phyloP scores from a whole-genome alignment of 2,113 vertebrate genomes.

The Dipodomys spectabilis region DNA sequence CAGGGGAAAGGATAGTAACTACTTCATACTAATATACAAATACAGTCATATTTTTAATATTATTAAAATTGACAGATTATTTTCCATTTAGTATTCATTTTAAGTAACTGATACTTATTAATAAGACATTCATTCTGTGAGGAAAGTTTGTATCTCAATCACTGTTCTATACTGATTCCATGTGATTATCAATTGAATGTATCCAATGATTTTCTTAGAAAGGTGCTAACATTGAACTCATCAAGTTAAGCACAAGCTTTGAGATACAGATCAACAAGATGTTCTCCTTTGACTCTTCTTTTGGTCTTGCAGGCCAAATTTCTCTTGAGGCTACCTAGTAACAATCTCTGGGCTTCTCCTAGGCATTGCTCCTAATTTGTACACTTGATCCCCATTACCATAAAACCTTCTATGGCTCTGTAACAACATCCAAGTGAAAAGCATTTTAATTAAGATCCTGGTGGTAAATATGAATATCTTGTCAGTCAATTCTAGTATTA shows the following conservation, averaged over 20 bases:
- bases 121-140: neutral
- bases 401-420: neutral
- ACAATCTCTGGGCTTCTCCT: neutral
- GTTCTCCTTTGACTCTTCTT: neutral
- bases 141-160: neutral
- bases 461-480: neutral
- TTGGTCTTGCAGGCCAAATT: rapidly evolving
- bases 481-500: neutral
- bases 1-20: too few species aligned
- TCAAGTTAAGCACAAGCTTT: neutral
- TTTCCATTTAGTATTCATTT: neutral
- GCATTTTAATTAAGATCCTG: neutral
- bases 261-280: neutral
- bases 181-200: neutral
- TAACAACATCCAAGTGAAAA: neutral
- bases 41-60: too few species aligned
- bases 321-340: neutral
- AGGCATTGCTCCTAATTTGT: neutral
- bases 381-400: neutral
- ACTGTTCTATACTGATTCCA: neutral
- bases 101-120: neutral
- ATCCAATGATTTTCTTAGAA: neutral
- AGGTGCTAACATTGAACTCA: neutral
- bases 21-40: neutral
- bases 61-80: too few species aligned